Evolutionary conservation across 2,113 vertebrate species (phyloP).

Genomic region (Falcunculus frontatus): DNA sequence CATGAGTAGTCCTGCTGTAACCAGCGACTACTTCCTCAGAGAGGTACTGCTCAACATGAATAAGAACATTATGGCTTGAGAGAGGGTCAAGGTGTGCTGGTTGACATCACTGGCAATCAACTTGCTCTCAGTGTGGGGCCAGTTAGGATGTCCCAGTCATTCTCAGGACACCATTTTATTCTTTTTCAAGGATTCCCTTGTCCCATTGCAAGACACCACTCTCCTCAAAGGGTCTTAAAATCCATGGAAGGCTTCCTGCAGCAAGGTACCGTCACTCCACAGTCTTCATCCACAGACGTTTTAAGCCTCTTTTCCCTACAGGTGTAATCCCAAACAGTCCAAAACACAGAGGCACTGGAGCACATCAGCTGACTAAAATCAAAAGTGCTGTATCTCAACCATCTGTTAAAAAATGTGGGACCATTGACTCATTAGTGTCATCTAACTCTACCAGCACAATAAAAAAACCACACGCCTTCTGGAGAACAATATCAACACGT

Average conservation of each 20-base stretch:
- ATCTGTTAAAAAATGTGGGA: conserved; percentile 59
- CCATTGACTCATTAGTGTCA: conserved; percentile 63
- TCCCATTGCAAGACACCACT: neutral
- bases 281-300: neutral
- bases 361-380: conserved; percentile 46
- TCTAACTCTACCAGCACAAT: conserved; percentile 48
- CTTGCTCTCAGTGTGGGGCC: neutral
- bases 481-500: conserved; percentile 56
- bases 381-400: conserved; percentile 33
- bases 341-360: neutral
- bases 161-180: neutral
- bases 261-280: neutral
- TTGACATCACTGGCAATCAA: neutral
- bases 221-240: neutral
- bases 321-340: neutral
- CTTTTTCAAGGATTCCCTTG: neutral
- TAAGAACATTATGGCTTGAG: neutral
- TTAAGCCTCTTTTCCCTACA: neutral
- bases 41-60: neutral
- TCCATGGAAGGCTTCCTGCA: neutral
- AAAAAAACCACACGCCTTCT: conserved; percentile 21
- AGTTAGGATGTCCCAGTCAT: neutral
- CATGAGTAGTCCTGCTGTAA: neutral
- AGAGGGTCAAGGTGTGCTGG: neutral
- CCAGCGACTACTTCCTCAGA: neutral